A percentile compares a stretch with the other conserved stretches of the same genome.
These are phyloP conservation scores for Hypena proboscidalis DNA, from an alignment of 2,888 invertebrate species.

Conservation along the genomic window DNA sequence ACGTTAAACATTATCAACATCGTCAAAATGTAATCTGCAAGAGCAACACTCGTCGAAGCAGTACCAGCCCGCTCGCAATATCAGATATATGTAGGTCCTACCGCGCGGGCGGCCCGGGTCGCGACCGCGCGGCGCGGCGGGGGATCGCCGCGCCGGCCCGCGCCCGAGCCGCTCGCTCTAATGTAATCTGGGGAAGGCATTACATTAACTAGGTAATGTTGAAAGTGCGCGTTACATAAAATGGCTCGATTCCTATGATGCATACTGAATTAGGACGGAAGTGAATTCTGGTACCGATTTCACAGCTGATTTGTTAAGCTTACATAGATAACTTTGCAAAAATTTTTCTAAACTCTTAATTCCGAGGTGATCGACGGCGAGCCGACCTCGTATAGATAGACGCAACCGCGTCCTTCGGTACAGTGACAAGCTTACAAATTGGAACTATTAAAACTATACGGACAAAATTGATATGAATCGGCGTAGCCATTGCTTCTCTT, in stretches of 20 bases:
- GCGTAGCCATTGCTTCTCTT: constrained; percentile 79
- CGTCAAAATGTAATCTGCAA: constrained; percentile 68
- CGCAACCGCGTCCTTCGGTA: constrained; percentile 71
- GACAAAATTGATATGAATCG: constrained; percentile 85
- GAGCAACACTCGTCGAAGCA: constrained; percentile 76
- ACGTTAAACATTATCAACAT: constrained; percentile 56
- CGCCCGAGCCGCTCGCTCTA: constrained; percentile 55
- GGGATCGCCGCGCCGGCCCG: constrained; percentile 41
- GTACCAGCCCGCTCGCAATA: constrained; percentile 78
- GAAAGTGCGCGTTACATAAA: constrained; percentile 84
- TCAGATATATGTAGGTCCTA: constrained; percentile 45
- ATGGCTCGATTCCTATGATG: constrained; percentile 85
- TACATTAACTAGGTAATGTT: constrained; percentile 75
- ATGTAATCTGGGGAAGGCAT: constrained; percentile 79
- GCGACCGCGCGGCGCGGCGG: constrained; percentile 36
- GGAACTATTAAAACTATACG: constrained; percentile 84
- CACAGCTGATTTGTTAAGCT: constrained; percentile 84
- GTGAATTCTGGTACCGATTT: constrained; percentile 85
- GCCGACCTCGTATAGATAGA: constrained; percentile 66
- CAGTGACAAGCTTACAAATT: constrained; percentile 81
- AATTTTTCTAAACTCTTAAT: constrained; percentile 74
- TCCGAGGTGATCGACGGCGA: constrained; percentile 61
- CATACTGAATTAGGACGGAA: constrained; percentile 85
- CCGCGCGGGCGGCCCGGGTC: constrained; percentile 21
- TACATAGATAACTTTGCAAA: constrained; percentile 81